Conservation (phyloP, 2,888 invertebrate species). For the Rugalucina vietnamica region DNA sequence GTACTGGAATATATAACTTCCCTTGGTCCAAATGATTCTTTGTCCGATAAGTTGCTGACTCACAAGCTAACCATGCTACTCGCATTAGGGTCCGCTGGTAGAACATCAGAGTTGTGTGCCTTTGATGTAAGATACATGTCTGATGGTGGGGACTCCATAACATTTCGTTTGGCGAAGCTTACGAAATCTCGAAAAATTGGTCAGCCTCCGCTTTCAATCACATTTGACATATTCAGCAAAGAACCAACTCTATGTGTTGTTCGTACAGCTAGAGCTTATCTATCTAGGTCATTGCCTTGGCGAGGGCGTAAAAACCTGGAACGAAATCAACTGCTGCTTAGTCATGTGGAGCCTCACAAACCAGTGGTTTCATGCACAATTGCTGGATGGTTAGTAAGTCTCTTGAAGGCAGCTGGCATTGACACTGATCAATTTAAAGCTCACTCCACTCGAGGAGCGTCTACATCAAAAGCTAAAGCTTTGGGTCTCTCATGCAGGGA, state of each 20-base stretch:
- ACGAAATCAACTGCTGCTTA: not conserved
- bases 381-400: conserved; percentile 10
- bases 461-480: too few relatives aligned
- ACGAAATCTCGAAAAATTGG: not conserved
- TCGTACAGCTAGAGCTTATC: not conserved
- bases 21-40: not conserved
- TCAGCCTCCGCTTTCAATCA: not conserved
- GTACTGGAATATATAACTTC: not conserved
- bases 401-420: not conserved
- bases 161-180: not conserved
- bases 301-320: not conserved
- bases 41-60: not conserved
- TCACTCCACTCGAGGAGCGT: conserved; percentile 19
- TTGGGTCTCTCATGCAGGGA: too few relatives aligned
- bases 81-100: not conserved
- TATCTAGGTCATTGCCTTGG: not conserved
- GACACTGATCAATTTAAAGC: conserved; percentile 5
- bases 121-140: conserved; percentile 2
- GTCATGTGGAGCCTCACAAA: not conserved
- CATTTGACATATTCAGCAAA: not conserved
- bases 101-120: not conserved
- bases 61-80: not conserved
- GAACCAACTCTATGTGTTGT: conserved; percentile 10
- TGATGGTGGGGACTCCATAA: not conserved
- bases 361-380: conserved; percentile 4